Conservation (phyloP, 2,888 invertebrate species). For the Calameuta pallipes region DNA sequence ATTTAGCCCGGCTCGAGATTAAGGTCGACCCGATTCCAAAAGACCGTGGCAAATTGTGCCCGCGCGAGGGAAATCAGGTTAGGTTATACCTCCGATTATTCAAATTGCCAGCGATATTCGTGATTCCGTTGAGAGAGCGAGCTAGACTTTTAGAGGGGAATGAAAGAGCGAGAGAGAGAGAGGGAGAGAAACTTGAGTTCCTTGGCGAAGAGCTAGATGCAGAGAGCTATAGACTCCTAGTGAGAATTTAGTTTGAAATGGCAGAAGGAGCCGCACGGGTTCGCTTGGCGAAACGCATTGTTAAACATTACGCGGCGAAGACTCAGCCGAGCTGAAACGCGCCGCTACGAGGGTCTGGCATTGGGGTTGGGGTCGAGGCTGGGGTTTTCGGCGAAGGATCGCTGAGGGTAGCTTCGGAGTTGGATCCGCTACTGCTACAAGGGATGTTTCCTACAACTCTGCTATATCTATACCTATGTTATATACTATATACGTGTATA, state of each 20-base stretch:
- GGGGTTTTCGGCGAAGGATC: conserved; percentile 5
- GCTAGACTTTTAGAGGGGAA: background rate
- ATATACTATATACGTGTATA: background rate
- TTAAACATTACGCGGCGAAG: conserved; percentile 51
- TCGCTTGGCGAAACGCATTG: conserved; percentile 40
- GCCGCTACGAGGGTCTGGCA: conserved; percentile 21
- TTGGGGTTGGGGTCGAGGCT: conserved; percentile 22
- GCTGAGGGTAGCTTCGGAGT: conserved; percentile 27
- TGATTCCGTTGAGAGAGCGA: background rate
- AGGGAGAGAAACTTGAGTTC: background rate
- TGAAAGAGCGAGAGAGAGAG: background rate
- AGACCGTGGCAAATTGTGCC: background rate
- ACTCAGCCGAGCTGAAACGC: conserved; percentile 37
- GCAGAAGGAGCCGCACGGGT: background rate
- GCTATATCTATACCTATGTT: conserved; percentile 21
- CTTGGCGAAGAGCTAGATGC: too few species aligned
- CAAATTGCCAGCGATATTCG: background rate
- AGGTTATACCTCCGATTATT: background rate
- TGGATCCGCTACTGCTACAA: conserved; percentile 42
- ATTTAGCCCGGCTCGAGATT: background rate
- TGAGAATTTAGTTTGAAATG: background rate
- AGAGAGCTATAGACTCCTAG: too few species aligned
- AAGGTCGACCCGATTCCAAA: background rate
- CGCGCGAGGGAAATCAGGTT: background rate
- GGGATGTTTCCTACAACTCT: conserved; percentile 33